Evolutionary conservation across 2,888 invertebrate genomes (phyloP), one percentile per base, ranked within the genome.

Genomic region (Notodonta dromedarius): DNA sequence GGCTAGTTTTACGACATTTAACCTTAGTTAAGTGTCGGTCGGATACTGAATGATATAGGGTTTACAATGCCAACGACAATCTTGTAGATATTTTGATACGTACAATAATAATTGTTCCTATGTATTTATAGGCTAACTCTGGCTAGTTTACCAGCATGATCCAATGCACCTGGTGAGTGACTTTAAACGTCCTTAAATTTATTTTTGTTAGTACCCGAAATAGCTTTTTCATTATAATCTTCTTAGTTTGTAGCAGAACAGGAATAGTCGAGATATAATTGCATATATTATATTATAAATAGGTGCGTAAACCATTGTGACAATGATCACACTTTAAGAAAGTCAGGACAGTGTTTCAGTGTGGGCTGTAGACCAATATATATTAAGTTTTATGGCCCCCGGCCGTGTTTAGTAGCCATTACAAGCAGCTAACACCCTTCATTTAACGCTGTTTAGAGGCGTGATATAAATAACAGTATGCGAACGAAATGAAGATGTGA

Each of bases 301-400:
- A 50, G 50, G 50, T 1, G 5, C 52, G n/a, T 42, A 52, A 58
- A 58, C n/a, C 13, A 32, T 40, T 32, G 57, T 64, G 65, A 59
- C 62, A 59, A 61, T 65, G 65, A 60, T 66, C 62, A 62, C 58
- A 61, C 61, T 55, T 59, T 51, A 67, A 70, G 70, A 70, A 69
- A 74, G 62, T 72, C 55, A 62, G 58, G 63, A 70, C 68, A 70
- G 62, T 55, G 59, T 61, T 57, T 59, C 65, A 66, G 75, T 77
- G 79, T 82, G 76, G 76, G 80, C 66, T 59, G 80, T 61, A 71
- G 58, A 62, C 68, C 62, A 74, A 74, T 78, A 71, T 77, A 76
- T 79, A 82, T 78, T 78, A 78, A 82, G 66, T 78, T 80, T 81
- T 78, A 82, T 73, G 70, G 66, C 77, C 67, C 54, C 60, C 50